Conservation (phyloP, 2,888 invertebrate species). For the Caenorhabditis auriculariae region DNA sequence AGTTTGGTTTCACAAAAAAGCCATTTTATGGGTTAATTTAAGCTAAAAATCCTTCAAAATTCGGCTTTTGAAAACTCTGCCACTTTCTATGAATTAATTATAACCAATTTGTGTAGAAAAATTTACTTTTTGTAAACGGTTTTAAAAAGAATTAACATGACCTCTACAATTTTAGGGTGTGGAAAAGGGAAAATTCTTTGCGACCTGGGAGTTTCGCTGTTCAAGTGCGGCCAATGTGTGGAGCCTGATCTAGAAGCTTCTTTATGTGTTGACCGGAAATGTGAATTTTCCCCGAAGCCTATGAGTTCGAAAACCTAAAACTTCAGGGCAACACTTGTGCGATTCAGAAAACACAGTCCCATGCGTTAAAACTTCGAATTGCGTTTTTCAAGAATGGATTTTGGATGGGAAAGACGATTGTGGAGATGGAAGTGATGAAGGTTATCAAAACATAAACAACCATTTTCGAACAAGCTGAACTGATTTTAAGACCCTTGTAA, state of each 20-base stretch:
- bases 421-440: slow-evolving; percentile 55
- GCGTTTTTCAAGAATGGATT: slow-evolving; percentile 52
- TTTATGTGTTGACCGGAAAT: slow-evolving; percentile 45
- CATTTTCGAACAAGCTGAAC: neutral
- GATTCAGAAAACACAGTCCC: slow-evolving; percentile 33
- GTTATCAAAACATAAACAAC: neutral
- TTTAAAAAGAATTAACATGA: no score
- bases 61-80: no score
- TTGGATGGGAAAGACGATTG: slow-evolving; percentile 56
- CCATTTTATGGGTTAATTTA: no score
- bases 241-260: slow-evolving; percentile 16
- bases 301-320: no score
- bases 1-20: no score
- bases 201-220: slow-evolving; percentile 22
- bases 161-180: slow-evolving; percentile 23
- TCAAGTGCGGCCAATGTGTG: slow-evolving; percentile 53
- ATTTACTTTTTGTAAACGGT: no score
- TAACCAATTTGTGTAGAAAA: no score
- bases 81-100: no score
- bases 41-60: no score
- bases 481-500: slow-evolving; percentile 11
- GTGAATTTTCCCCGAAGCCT: slow-evolving; percentile 11
- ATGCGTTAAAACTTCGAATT: slow-evolving; percentile 48
- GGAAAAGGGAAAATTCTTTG: slow-evolving; percentile 41
- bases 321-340: slow-evolving; percentile 38